Evolutionary conservation across 2,888 invertebrate genomes (phyloP).

Genomic region (Aphodius granarius): DNA sequence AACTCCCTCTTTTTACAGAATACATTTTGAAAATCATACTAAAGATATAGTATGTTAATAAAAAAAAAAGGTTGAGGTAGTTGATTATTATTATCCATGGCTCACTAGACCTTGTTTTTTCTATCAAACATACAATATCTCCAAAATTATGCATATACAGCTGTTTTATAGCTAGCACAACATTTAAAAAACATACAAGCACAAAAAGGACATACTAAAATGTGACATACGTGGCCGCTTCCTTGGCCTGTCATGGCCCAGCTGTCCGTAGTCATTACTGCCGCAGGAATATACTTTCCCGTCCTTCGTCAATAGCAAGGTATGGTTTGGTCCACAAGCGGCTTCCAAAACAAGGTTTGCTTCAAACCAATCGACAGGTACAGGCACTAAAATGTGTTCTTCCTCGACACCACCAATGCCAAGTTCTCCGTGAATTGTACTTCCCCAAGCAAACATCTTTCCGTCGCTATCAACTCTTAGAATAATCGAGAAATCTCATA

Average conservation of each 20-base stretch:
- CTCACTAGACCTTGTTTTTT: too few relatives aligned
- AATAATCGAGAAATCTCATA: not conserved
- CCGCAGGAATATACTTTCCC: constrained; percentile 91
- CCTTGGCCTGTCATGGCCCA: constrained; percentile 73
- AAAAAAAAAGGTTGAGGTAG: too few relatives aligned
- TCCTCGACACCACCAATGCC: constrained; percentile 78
- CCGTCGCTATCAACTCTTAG: not conserved
- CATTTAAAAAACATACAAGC: constrained; percentile 1
- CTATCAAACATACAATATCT: not conserved
- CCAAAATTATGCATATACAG: not conserved
- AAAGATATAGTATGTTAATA: too few relatives aligned
- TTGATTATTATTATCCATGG: too few relatives aligned
- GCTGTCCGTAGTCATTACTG: constrained; percentile 88
- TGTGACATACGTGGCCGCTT: constrained; percentile 69
- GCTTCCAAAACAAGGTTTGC: constrained; percentile 59
- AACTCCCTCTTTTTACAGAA: too few relatives aligned
- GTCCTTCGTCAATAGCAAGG: constrained; percentile 72
- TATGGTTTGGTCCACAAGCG: constrained; percentile 83
- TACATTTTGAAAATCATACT: too few relatives aligned
- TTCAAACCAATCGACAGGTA: constrained; percentile 63
- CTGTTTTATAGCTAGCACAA: not conserved
- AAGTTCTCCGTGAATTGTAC: constrained; percentile 74
- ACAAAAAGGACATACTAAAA: constrained; percentile 59
- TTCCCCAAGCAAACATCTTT: constrained; percentile 75
- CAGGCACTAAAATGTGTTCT: constrained; percentile 66